Base-by-base conservation (phyloP, 2,113 vertebrate species). In the Boleophthalmus pectinirostris region DNA sequence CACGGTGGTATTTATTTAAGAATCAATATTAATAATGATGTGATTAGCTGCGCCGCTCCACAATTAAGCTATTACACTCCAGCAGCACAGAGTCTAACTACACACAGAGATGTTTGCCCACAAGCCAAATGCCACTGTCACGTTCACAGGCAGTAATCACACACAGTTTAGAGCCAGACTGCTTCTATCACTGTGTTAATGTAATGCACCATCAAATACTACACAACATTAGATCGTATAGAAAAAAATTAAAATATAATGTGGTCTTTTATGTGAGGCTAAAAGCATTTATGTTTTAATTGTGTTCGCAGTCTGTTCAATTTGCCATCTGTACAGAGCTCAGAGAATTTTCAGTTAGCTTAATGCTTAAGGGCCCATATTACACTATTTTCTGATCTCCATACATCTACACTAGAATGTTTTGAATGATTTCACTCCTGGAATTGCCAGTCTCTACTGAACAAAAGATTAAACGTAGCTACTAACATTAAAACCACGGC, bases 1-100 rank as follows among this genome's bases (percentile, higher is more conserved):
- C 61, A 43, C 33, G 16, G 2, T 64, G 33, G 29, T 64, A 64
- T 64, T 64, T 64, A 64, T 64, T 64, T 64, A 64, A 38, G 51
- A 64, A 64, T 64, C 61, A 64, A 64, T 64, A 64, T 64, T 64
- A 64, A 64, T 38, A 64, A 64, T 64, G 61, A 64, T 43, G 61
- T 64, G 61, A 64, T 64, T 64, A 64, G 33, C 33, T 12, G 29
- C 18, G 33, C 61, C 10, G 29, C 61, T 43, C 61, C 61, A 43
- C 61, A 64, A 38, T 64, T 64, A 64, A n/a, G 33, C 35, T 35
- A 64, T 43, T 38, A 64, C 33, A 38, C 61, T 38, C 33, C 16
- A 38, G n/a, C 25, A 35, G 33, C 58, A 33, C 25, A 61, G 33
- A 58, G 56, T 58, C 56, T 58, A 25, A 58, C 25, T 29, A 3